phyloP scores from a whole-genome alignment of 2,888 invertebrate genomes.

The Mythimna lalbum region DNA sequence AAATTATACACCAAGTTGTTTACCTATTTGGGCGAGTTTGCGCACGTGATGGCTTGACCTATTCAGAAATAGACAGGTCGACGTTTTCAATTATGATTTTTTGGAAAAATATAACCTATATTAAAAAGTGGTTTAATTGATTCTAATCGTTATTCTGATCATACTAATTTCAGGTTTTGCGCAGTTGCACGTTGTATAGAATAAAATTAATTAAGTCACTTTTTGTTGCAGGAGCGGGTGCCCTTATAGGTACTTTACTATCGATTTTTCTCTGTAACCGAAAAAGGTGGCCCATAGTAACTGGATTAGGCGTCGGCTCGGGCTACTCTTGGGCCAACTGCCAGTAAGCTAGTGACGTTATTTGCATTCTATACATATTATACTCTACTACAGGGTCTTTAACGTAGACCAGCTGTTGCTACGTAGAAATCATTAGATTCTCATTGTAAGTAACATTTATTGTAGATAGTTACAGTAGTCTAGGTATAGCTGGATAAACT shows the following conservation, averaged over 20 bases:
- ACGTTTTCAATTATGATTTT: no score
- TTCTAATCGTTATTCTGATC: no score
- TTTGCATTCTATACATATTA: not conserved
- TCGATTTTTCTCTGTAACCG: not conserved
- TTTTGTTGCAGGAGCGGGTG: not conserved
- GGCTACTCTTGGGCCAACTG: constrained; percentile 11
- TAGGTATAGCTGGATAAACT: not conserved
- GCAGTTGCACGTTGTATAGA: no score
- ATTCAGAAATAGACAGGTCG: no score
- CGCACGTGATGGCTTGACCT: no score
- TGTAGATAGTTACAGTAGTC: not conserved
- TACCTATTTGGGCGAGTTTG: no score
- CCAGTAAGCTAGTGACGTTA: not conserved
- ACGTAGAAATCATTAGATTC: not conserved
- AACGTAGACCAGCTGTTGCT: not conserved
- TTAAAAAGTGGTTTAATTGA: no score
- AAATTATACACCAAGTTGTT: no score
- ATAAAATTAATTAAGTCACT: not conserved
- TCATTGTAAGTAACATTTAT: not conserved
- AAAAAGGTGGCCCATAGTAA: constrained; percentile 1
- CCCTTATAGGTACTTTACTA: not conserved
- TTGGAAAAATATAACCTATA: no score
- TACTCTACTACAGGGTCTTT: not conserved
- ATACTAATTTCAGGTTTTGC: no score
- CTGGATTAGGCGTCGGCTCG: not conserved